Base-by-base conservation (phyloP, 2,113 vertebrate species). In the Callocephalon fimbriatum region DNA sequence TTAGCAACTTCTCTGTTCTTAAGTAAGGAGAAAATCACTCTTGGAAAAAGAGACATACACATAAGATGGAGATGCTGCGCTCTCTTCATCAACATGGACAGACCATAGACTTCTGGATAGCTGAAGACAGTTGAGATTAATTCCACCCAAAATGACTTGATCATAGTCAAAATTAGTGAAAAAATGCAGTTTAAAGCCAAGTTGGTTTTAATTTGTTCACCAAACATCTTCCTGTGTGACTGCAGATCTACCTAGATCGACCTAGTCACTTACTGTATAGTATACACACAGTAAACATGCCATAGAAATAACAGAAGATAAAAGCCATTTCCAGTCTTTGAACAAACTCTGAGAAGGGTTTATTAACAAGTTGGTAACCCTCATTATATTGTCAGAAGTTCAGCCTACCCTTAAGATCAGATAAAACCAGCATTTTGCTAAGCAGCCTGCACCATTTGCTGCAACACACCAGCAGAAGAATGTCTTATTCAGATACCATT, bases 141-240 rank as follows among this genome's bases (percentile, higher is more conserved):
- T 82, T 54, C 29, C 26, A 87, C 35, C 13, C 26, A 29, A 75
- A 91, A 54, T 2, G 1, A 78, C 32, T 42, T 42, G 9, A 80
- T 79, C n/a, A 53, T 77, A 70, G 32, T 51, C 54, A 74, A 68
- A 21, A 61, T 68, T n/a, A 74, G 15, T 9, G 45, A 72, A 74
- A 96, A 92, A 94, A 67, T 5, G 11, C 44, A 54, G 26, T 56
- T 53, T 72, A 61, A 96, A 93, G 71, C 19, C 15, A 72, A 48
- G 20, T 0, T 42, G 44, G 31, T 61, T 90, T 58, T 73, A 45
- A 72, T 90, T 44, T 53, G 27, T 6, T 2, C 12, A 65, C 17
- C 56, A 26, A 78, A 84, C 0, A 1, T 27, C 21, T 79, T 89
- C 48, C 58, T 37, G 32, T 62, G 29, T 70, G 66, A 61, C 37